phyloP scores from a whole-genome alignment of 30 jellyfish, hydroid and myxozoan genomes.

The Aurelia sp. region DNA sequence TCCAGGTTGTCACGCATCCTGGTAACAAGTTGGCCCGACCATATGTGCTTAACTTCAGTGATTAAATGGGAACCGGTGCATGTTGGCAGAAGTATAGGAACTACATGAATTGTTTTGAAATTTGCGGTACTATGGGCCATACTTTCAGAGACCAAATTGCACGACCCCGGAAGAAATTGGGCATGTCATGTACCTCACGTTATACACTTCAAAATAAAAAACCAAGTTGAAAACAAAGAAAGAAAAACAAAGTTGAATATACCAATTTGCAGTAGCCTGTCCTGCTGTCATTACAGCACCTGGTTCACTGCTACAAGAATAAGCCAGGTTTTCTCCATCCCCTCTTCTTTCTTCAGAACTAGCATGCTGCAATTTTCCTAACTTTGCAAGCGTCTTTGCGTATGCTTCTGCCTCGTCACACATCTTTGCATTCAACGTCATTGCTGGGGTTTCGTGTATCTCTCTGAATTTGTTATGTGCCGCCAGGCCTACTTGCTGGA shows the following conservation, averaged over 20 bases:
- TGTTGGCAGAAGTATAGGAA: too few species aligned
- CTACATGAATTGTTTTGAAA: too few species aligned
- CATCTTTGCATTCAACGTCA: conserved; percentile 55
- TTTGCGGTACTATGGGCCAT: too few species aligned
- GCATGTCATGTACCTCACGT: too few species aligned
- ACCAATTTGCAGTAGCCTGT: conserved; percentile 76
- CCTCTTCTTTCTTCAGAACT: conserved; percentile 65
- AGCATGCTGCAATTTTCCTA: conserved; percentile 79
- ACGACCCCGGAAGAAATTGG: too few species aligned
- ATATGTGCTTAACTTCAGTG: too few species aligned
- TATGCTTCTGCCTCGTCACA: conserved; percentile 65
- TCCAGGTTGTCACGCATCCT: too few species aligned
- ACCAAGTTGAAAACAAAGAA: too few species aligned
- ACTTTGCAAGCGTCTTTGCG: conserved; percentile 75
- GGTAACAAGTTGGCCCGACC: too few species aligned
- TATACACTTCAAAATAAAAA: too few species aligned
- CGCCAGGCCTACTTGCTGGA: conserved; percentile 49
- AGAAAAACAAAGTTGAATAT: not conserved
- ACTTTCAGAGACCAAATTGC: too few species aligned
- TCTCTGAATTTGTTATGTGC: conserved; percentile 87
- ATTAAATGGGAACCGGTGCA: too few species aligned
- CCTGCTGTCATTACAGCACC: conserved; percentile 55
- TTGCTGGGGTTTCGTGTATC: conserved; percentile 61
- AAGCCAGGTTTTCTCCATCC: conserved; percentile 90
- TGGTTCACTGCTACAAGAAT: conserved; percentile 49